Evolutionary conservation across 2,888 invertebrate genomes (phyloP).

Genomic region (Rhagophthalmus giganteus): DNA sequence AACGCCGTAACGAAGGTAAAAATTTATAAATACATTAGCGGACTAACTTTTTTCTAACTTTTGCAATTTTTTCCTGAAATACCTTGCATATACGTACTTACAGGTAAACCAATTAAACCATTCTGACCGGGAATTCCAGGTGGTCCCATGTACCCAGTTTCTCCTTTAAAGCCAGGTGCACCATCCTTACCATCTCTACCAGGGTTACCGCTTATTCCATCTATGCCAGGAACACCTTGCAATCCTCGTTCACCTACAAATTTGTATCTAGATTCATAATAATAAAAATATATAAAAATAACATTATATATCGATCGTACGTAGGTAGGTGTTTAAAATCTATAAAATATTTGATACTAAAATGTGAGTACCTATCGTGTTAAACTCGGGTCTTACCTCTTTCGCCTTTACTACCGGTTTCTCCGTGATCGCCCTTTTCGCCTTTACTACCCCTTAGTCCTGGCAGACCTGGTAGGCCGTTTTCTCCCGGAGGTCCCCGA

Average conservation of each 20-base stretch:
- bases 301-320: too few species aligned
- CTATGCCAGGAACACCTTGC: slow-evolving; percentile 58
- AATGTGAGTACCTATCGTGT: too few species aligned
- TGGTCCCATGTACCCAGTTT: slow-evolving; percentile 33
- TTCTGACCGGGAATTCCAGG: slow-evolving; percentile 45
- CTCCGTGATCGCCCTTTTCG: slow-evolving; percentile 55
- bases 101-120: slow-evolving; percentile 45
- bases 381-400: slow-evolving; percentile 2
- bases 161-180: slow-evolving; percentile 49
- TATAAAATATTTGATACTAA: too few species aligned
- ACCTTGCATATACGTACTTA: slow-evolving; percentile 33
- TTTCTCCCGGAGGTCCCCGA: slow-evolving; percentile 31
- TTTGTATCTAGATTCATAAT: too few species aligned
- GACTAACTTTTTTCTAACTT: not conserved
- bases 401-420: slow-evolving; percentile 45
- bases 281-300: too few species aligned
- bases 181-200: slow-evolving; percentile 56
- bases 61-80: not conserved
- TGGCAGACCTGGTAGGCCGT: slow-evolving; percentile 5
- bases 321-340: too few species aligned
- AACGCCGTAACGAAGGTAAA: too few species aligned
- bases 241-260: slow-evolving; percentile 58
- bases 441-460: slow-evolving; percentile 47
- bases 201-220: slow-evolving; percentile 54
- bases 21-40: too few species aligned